These are phyloP conservation scores for Dinothrombium tinctorium DNA, from an alignment of 1,140 invertebrate genomes.

Conservation along the genomic window DNA sequence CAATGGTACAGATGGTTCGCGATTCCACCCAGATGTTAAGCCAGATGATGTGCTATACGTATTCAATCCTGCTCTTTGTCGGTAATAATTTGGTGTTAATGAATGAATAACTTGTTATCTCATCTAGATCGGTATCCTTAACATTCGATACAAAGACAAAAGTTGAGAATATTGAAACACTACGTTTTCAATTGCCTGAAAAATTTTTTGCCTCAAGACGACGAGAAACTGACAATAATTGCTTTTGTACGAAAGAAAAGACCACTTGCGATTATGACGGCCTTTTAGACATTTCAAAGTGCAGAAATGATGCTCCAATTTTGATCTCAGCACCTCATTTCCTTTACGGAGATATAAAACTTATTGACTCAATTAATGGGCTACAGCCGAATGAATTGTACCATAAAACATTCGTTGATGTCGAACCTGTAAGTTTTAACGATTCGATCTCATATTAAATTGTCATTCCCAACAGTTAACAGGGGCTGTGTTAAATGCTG, in stretches of 20 bases:
- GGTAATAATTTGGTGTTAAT: too few relatives aligned
- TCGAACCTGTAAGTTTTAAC: background rate
- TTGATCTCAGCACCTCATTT: background rate
- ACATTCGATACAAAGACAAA: too few relatives aligned
- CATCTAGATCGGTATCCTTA: too few relatives aligned
- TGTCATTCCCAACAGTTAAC: background rate
- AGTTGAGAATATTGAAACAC: too few relatives aligned
- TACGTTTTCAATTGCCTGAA: too few relatives aligned
- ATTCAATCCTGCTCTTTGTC: too few relatives aligned
- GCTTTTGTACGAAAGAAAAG: too few relatives aligned
- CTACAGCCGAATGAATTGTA: background rate
- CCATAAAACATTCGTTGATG: background rate
- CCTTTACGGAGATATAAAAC: background rate
- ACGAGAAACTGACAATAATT: background rate
- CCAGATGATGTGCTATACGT: too few relatives aligned
- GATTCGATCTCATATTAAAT: background rate
- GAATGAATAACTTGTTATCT: too few relatives aligned
- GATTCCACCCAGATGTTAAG: slow-evolving; percentile 17
- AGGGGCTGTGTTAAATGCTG: background rate
- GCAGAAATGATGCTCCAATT: slow-evolving; percentile 9
- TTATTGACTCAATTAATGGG: background rate
- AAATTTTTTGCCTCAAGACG: background rate
- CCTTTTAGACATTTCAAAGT: background rate
- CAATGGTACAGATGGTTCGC: slow-evolving; percentile 18
- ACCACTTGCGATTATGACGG: background rate